These are phyloP conservation scores for Colistium nudipinnis DNA, from an alignment of 2,113 vertebrate genomes.

Conservation along the genomic window DNA sequence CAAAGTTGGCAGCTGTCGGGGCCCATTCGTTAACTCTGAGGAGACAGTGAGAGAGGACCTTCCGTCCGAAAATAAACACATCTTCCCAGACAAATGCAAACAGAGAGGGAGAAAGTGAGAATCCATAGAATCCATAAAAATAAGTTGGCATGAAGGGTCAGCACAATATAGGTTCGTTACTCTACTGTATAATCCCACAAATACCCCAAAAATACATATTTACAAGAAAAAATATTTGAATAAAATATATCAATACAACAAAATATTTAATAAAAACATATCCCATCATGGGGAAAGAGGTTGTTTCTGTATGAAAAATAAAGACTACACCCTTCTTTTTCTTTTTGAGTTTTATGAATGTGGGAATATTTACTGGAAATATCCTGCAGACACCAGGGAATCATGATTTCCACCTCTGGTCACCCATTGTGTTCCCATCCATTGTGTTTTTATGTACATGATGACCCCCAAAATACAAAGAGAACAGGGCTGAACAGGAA, in stretches of 20 bases:
- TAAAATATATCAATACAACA: too few relatives aligned
- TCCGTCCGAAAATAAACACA: conserved; percentile 76
- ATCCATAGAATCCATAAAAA: not conserved
- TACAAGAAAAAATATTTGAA: not conserved
- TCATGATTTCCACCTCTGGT: conserved; percentile 65
- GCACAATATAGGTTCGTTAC: not conserved
- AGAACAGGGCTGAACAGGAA: conserved; percentile 75
- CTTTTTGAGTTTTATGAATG: conserved; percentile 38
- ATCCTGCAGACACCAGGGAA: conserved; percentile 54
- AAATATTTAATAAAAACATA: too few relatives aligned
- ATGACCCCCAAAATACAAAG: conserved; percentile 76
- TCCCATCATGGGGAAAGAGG: not conserved
- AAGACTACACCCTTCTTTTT: conserved; percentile 20
- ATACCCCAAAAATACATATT: not conserved
- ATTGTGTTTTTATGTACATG: conserved; percentile 80
- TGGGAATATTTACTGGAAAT: conserved; percentile 67
- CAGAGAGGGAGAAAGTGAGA: conserved; percentile 34
- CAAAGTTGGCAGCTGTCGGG: conserved; percentile 79
- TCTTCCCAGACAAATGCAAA: conserved; percentile 46
- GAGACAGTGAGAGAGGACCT: conserved; percentile 71
- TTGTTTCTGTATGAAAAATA: conserved; percentile 2
- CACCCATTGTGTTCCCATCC: conserved; percentile 74
- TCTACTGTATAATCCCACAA: not conserved
- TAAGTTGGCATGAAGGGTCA: not conserved
- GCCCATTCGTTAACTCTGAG: conserved; percentile 68